Evolutionary conservation across 1,140 invertebrate genomes (phyloP), one percentile per base, ranked within the genome.

Genomic region (Rhyacophila brunnea): DNA sequence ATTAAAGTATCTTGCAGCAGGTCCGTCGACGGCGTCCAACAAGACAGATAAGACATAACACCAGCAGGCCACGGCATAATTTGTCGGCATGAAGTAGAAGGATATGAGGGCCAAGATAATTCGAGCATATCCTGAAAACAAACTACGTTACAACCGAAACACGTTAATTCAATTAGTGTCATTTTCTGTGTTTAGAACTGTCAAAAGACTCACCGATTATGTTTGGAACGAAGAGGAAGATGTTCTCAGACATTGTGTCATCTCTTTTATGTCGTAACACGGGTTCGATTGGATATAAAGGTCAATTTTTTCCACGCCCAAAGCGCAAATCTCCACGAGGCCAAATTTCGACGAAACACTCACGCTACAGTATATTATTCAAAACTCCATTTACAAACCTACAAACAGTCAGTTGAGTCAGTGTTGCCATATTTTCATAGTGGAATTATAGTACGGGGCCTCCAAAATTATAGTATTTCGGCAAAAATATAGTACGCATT

Each of bases 1-100:
- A 75, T 96, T 92, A 60, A 94, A 89, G 64, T 86, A 85, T 69
- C 96, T 84, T 2, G 97, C 97, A 14, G 95, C 93, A 85, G 98
- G 91, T 32, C 97, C 97, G 82, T 99, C 97, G 63, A 99, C 83
- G 17, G 96, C 95, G 83, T 99, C 97, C 49, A 99, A 77, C 34
- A 97, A 75, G 23, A 89, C 94, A 69, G 94, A 96, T 3, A 89
- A 81, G 55, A 96, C 80, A 73, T 99, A 99, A 75, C 90, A 96
- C 70, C 85, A 83, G 45, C 85, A 81, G 5, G 96, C 89, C 44
- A 90, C 75, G 17, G 87, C 70, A 68, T 93, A 90, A 74, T 93
- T 85, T 7, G 84, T 88, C 45, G 89, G 88, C 96, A 99, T 99
- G 69, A 87, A 96, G 74, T 93, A 95, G 74, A 98, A 96, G 4